phyloP scores from a whole-genome alignment of 2,113 vertebrate genomes.

The Tachysurus fulvidraco region DNA sequence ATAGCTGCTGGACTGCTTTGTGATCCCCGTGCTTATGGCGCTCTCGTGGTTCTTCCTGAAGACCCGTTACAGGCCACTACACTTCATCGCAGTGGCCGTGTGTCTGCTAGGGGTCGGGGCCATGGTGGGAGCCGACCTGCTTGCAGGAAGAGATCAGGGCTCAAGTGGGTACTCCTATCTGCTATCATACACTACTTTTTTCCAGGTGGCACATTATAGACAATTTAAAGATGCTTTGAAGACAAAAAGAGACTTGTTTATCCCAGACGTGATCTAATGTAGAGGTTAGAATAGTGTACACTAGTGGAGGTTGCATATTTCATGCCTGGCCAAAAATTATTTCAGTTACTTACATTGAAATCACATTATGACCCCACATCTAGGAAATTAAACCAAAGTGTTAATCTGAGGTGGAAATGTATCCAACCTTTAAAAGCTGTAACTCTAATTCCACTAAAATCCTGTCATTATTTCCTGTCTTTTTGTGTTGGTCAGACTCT shows the following conservation, averaged over 20 bases:
- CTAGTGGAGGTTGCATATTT: background rate
- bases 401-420: background rate
- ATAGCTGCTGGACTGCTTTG: constrained; percentile 95
- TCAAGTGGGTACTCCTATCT: constrained; percentile 75
- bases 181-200: too few relatives aligned
- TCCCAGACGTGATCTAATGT: background rate
- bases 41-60: constrained; percentile 90
- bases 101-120: constrained; percentile 90
- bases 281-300: background rate
- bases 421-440: background rate
- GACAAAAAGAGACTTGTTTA: background rate
- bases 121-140: constrained; percentile 93
- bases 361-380: background rate
- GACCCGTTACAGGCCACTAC: constrained; percentile 85
- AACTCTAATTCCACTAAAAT: background rate
- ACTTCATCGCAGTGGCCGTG: constrained; percentile 84
- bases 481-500: constrained; percentile 69
- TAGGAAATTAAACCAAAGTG: background rate
- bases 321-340: background rate
- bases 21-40: constrained; percentile 93
- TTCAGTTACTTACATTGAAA: background rate
- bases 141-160: constrained; percentile 78
- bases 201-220: too few relatives aligned
- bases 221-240: too few relatives aligned
- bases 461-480: background rate